Base-by-base conservation (phyloP, 2,113 vertebrate species). In the Camelus dromedarius region DNA sequence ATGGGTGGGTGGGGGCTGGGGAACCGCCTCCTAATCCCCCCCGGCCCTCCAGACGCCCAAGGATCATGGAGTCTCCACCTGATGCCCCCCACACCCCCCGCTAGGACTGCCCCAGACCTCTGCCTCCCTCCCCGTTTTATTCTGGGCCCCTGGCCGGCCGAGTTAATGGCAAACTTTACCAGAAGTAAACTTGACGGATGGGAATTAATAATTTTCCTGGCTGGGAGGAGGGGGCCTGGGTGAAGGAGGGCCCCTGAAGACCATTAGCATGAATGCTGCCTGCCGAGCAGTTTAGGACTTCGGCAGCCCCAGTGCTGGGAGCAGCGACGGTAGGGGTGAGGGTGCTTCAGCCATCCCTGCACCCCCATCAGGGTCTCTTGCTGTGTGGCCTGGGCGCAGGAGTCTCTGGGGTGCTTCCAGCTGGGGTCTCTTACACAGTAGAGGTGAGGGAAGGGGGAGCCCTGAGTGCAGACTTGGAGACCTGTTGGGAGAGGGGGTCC, bases 151-250 rank as follows among this genome's bases (percentile, higher is more conserved):
- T 48, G 3, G 70, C 83, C 48, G 72, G 92, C 91, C 3, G 64
- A 97, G 79, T 97, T 97, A 97, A 98, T 98, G 98, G 96, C 97
- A 96, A 97, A 98, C 98, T 98, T 98, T 96, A 98, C 98, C 97
- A 97, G 98, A 98, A 98, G 97, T 95, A 89, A 98, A 96, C 96
- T 90, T 88, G 95, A 95, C 35, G 79, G 96, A 84, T 97, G 81
- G 97, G 96, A 96, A 98, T 97, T 87, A 97, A 93, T 95, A 91
- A 95, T 79, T 97, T 97, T 82, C 94, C 82, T 26, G 69, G 30
- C 80, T 15, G 30, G 46, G 16, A 54, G 66, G 86, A 89, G 80
- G 80, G 73, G 28, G 73, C 15, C 73, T 76, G 38, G 38, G 83
- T 10, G 28, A 42, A 16, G 58, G 69, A 91, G 93, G 80, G 86